A percentile compares a stretch with the other conserved stretches of the same genome.
These are phyloP conservation scores for Archips crataeganus DNA, from an alignment of 2,888 invertebrate genomes.

Conservation along the genomic window DNA sequence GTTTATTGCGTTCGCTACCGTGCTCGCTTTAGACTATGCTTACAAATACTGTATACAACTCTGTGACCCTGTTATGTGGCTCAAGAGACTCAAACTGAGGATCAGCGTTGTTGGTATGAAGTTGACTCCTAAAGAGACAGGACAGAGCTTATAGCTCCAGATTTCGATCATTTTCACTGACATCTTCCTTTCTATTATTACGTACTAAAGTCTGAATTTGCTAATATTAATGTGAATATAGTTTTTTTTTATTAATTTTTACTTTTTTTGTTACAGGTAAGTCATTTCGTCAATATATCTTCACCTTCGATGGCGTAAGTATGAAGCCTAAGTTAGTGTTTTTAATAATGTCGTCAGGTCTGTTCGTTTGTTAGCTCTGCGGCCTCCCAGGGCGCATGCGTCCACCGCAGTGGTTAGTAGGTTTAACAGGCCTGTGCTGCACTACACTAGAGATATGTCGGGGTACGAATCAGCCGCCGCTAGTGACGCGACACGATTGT, in stretches of 20 bases:
- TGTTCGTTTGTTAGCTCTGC: constrained; percentile 29
- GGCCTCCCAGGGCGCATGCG: constrained; percentile 60
- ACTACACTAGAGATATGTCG: constrained; percentile 39
- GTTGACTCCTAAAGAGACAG: too few species aligned
- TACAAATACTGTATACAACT: too few species aligned
- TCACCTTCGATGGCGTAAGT: constrained; percentile 27
- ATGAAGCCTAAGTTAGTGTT: constrained; percentile 10
- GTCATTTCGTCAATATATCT: constrained; percentile 30
- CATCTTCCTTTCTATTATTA: neutral
- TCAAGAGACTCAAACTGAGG: too few species aligned
- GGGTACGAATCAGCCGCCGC: constrained; percentile 30
- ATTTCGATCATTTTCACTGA: neutral
- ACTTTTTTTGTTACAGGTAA: constrained; percentile 48
- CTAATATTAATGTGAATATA: neutral
- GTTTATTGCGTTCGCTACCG: too few species aligned
- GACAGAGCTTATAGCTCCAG: too few species aligned
- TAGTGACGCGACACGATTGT: constrained; percentile 37
- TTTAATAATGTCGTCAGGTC: constrained; percentile 6
- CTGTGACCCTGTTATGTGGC: too few species aligned
- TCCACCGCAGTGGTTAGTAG: constrained; percentile 60
- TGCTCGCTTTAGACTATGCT: too few species aligned
- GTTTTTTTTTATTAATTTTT: neutral
- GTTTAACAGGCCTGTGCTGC: constrained; percentile 49
- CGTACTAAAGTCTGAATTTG: neutral
- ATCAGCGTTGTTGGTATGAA: too few species aligned